Percentiles rank a stretch among this genome's conserved stretches.
Conservation (phyloP, 2,888 invertebrate species). For the Gasteruption jaculator region DNA sequence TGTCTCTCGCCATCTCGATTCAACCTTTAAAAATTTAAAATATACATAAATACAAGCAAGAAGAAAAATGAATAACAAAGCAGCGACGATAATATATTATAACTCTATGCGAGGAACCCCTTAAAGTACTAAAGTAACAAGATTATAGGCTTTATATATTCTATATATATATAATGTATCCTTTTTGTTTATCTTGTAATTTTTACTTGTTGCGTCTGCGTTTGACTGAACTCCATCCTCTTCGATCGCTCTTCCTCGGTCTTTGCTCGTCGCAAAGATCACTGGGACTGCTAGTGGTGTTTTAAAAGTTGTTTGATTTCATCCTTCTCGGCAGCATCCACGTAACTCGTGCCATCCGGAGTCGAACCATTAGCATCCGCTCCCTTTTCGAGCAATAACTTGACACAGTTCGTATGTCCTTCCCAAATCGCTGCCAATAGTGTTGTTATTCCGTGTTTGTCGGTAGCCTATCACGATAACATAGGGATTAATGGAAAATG, state of each 20-base stretch:
- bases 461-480: conserved; percentile 64
- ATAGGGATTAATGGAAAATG: not conserved
- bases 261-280: too few relatives aligned
- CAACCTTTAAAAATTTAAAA: too few relatives aligned
- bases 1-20: too few relatives aligned
- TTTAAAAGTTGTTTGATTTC: conserved; percentile 80
- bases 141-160: conserved; percentile 33
- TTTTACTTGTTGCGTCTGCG: too few relatives aligned
- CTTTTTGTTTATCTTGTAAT: conserved; percentile 37
- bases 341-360: conserved; percentile 82
- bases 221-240: too few relatives aligned
- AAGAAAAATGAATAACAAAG: conserved; percentile 40
- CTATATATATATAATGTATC: too few relatives aligned
- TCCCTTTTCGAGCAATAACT: conserved; percentile 81
- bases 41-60: too few relatives aligned
- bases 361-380: conserved; percentile 63
- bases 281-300: conserved; percentile 43
- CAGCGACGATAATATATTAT: conserved; percentile 39
- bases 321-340: conserved; percentile 86
- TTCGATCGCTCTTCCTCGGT: too few relatives aligned
- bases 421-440: conserved; percentile 96
- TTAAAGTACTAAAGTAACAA: conserved; percentile 45
- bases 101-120: too few relatives aligned
- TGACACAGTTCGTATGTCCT: conserved; percentile 88
- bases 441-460: conserved; percentile 93